Evolutionary conservation across 2,113 vertebrate genomes (phyloP), one percentile per base, ranked within the genome.

Genomic region (Colaptes auratus): DNA sequence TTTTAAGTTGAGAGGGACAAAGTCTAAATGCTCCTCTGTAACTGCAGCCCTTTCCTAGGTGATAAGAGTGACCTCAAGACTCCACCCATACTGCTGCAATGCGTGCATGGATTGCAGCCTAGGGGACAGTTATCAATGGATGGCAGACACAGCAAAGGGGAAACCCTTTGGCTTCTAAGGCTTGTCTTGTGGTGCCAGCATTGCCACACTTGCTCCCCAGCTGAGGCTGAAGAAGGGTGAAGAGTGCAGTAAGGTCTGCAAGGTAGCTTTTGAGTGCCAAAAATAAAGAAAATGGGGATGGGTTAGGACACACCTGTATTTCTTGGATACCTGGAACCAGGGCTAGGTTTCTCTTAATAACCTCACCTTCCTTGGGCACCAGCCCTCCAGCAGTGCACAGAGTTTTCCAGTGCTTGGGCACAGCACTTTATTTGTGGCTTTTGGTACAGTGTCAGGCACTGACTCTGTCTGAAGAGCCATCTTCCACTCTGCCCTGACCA

Each of bases 191-290:
- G 39, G 42, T 1, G 30, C 5, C 0, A 1, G 11, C 39, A n/a
- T 25, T 15, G 86, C 52, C 11, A 24, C 15, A 12, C 28, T 10
- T 71, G 8, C 30, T 71, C 7, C 28, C 39, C 23, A 31, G 15
- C 0, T 0, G 2, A 50, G 17, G 15, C 17, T 14, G 15, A 35
- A n/a, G 25, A 39, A 50, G 28, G 36, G 1, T 46, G 16, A 52
- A 69, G 55, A 39, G 13, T 12, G 28, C 24, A 24, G 31, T 2
- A 31, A 28, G 21, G 44, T 7, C 9, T 16, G 31, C 58, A 61
- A 27, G 4, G 28, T 21, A 21, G 75, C 11, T 77, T 58, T 15
- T 17, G 33, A 6, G 15, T 27, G 60, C 31, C 10, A 27, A 42
- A 65, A 50, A 23, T 48, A 16, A 50, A 8, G 8, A 3, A 1